Percentiles rank a stretch among this genome's conserved stretches.
Evolutionary conservation across 2,888 invertebrate species (phyloP).

Genomic region (Mellilla xanthometata): DNA sequence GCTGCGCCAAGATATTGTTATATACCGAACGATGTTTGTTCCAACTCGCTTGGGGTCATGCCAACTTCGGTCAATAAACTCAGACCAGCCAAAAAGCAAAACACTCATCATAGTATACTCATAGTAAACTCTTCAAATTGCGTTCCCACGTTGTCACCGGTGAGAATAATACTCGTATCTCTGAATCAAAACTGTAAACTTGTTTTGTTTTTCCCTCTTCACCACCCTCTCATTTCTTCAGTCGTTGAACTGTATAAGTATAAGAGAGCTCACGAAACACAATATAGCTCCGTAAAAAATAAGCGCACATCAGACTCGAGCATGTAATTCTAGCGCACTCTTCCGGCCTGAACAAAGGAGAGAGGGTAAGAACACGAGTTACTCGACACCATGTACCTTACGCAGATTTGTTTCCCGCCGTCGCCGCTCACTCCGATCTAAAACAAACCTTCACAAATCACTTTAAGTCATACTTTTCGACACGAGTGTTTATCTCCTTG

Average conservation of each 20-base stretch:
- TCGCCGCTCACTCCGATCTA: constrained; percentile 48
- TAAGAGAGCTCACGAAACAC: constrained; percentile 70
- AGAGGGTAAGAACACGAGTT: constrained; percentile 83
- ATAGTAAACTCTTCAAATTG: constrained; percentile 24
- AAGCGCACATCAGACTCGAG: constrained; percentile 82
- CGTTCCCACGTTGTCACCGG: constrained; percentile 39
- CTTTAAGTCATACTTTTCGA: constrained; percentile 56
- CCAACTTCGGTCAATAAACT: constrained; percentile 24
- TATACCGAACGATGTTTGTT: constrained; percentile 44
- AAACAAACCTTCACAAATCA: constrained; percentile 56
- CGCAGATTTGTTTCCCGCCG: constrained; percentile 81
- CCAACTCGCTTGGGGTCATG: constrained; percentile 34
- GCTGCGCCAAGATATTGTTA: constrained; percentile 48
- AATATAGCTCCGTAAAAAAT: constrained; percentile 81
- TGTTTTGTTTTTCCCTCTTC: constrained; percentile 65
- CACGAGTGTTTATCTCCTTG: constrained; percentile 44
- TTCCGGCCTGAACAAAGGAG: constrained; percentile 82
- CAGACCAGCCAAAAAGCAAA: constrained; percentile 13
- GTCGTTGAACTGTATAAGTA: constrained; percentile 79
- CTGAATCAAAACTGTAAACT: constrained; percentile 51
- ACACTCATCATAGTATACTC: not conserved
- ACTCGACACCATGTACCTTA: constrained; percentile 81
- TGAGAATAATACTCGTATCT: constrained; percentile 38
- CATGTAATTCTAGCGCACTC: constrained; percentile 83
- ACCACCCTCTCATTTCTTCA: constrained; percentile 73